Percentiles rank a stretch among this genome's conserved stretches.
Conservation (phyloP, 1,140 invertebrate genomes). For the Colletes latitarsis region DNA sequence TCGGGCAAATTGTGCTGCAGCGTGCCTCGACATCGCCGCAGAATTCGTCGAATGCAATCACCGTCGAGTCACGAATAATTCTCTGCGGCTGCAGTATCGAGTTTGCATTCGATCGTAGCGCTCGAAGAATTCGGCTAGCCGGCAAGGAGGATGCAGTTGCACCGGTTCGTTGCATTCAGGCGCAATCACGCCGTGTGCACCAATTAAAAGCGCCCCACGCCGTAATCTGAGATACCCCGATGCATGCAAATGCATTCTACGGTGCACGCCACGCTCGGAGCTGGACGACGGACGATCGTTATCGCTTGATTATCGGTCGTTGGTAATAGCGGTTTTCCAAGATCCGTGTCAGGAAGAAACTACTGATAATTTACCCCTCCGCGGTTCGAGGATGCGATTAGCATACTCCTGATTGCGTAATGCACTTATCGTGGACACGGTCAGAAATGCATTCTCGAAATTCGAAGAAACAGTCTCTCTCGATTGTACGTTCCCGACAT, state of each 20-base stretch:
- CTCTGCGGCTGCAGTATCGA: not conserved
- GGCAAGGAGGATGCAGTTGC: constrained; percentile 34
- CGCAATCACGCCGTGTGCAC: constrained; percentile 40
- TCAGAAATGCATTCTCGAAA: not conserved
- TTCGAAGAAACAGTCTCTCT: not conserved
- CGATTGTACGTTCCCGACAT: no score
- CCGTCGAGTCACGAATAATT: constrained; percentile 16
- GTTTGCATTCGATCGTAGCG: constrained; percentile 9
- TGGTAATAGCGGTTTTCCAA: constrained; percentile 24
- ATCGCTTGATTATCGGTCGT: constrained; percentile 40
- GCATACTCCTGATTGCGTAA: constrained; percentile 8
- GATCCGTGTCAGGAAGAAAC: constrained; percentile 26
- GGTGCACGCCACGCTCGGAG: not conserved
- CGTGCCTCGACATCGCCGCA: not conserved
- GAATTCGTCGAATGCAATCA: not conserved
- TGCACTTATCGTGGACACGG: not conserved
- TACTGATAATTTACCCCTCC: constrained; percentile 17
- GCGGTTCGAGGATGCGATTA: not conserved
- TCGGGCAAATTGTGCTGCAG: not conserved
- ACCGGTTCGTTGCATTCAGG: constrained; percentile 34
- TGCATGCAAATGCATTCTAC: constrained; percentile 45
- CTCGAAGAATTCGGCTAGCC: constrained; percentile 38
- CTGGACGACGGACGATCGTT: constrained; percentile 35
- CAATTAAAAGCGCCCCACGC: constrained; percentile 40
- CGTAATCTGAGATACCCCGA: constrained; percentile 44